Conservation (phyloP, 2,113 vertebrate species). For the Shinisaurus crocodilurus region DNA sequence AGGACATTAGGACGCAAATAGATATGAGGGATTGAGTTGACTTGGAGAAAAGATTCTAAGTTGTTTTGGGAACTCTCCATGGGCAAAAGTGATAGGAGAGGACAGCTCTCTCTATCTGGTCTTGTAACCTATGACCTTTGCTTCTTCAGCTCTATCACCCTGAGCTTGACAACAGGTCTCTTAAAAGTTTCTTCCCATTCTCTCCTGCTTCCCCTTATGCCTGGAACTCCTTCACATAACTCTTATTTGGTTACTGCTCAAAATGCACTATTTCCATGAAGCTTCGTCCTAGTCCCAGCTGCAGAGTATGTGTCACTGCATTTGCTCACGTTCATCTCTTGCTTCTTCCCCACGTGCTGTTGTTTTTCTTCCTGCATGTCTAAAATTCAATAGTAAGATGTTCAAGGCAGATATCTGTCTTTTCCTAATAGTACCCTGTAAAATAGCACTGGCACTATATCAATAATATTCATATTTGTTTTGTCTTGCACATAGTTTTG, state of each 20-base stretch:
- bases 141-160: not conserved
- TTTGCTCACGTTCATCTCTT: not conserved
- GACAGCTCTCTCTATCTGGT: no score
- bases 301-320: not conserved
- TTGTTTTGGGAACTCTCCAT: no score
- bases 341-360: not conserved
- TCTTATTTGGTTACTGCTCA: not conserved
- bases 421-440: not conserved
- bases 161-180: not conserved
- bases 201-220: not conserved
- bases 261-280: not conserved
- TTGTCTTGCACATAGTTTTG: not conserved
- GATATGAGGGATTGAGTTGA: not conserved
- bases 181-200: not conserved
- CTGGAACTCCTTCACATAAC: not conserved
- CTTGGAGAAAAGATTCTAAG: not conserved
- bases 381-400: not conserved
- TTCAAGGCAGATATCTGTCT: not conserved
- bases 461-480: not conserved
- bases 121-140: not conserved
- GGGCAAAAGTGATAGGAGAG: not conserved
- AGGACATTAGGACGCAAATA: accelerated
- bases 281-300: no score
- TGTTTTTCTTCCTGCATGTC: not conserved
- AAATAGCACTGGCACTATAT: not conserved